Evolutionary conservation across 1,140 invertebrate species (phyloP), one percentile per base, ranked within the genome.

Genomic region (Pomacea maculata): DNA sequence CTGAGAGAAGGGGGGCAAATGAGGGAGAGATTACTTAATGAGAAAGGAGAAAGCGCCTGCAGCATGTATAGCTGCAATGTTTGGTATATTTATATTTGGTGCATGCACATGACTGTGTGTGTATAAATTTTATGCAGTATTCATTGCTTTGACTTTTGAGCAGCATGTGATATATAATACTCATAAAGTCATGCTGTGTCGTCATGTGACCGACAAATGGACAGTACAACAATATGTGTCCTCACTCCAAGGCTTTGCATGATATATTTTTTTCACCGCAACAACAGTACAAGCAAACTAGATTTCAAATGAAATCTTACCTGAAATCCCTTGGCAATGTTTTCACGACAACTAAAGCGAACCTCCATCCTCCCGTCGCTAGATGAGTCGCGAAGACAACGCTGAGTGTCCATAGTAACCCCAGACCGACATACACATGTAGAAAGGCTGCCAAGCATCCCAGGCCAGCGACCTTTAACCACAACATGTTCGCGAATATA

Each of bases 311-410:
- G n/a, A 75, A 67, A 57, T 70, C 52, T 85, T 83, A 88, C 89
- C 83, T 85, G 14, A 85, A 15, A 80, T 90, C 89, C 81, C 89
- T 82, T 15, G 80, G 81, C 25, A 87, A 29, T 12, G 89, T 90
- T 45, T 83, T 85, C 29, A 85, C 72, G 10, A 89, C 83, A 9
- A 89, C 80, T 82, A 80, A 85, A 7, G 83, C 80, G 79, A 88
- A 90, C 71, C 78, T 79, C 85, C 86, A 89, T 55, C 89, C 89
- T 21, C 89, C 89, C 15, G 88, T 88, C 6, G 83, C 81, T 3
- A 89, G 75, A 81, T 90, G 89, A 17, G 82, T 79, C 25, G 57
- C 68, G 65, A 88, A 86, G 7, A 87, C 79, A 21, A 75, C 45
- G 1, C 72, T 77, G 19, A 80, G 71, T 45, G 87, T 83, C 21